Base-by-base conservation (phyloP, 2,113 vertebrate species). In the Cephalopholis sonnerati region DNA sequence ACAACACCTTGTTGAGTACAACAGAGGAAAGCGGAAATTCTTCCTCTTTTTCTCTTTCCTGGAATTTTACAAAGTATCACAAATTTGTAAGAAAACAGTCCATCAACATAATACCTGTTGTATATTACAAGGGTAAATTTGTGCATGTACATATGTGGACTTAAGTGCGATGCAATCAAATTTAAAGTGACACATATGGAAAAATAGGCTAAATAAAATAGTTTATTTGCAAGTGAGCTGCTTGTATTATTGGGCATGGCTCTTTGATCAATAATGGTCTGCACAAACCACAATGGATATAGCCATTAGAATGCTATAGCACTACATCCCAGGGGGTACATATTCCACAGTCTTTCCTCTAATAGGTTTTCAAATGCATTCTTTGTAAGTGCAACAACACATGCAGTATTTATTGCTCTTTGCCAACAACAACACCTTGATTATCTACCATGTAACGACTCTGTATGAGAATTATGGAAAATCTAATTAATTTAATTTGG, bases 331-430 rank as follows among this genome's bases (percentile, higher is more conserved):
- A 82, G 27, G 77, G 88, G 91, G 27, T 81, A 79, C 82, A 87
- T 95, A 89, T 88, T 90, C 87, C 82, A 83, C 78, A 73, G 78
- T 88, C 69, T 89, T 85, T 86, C 81, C 75, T 81, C 93, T 93
- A 94, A 94, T 90, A 91, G 93, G 90, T 84, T 95, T 93, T 92
- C 65, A 91, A 85, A 90, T 91, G 93, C 89, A 90, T 93, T 90
- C 87, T 91, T 93, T 90, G 70, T 74, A 90, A 93, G 86, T 91
- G 90, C 92, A 92, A 88, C 85, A 93, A 89, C 86, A 84, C 84
- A 92, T 91, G 86, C 79, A 93, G 89, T 90, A 92, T 94, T 90
- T 78, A 92, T 90, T 81, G 59, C 68, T 78, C 71, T 82, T 68
- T 86, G 65, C 75, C 63, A 86, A 88, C 74, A 69, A 87, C 90